Base-by-base conservation (phyloP, 2,113 vertebrate genomes). In the Campylomormyrus numenius region DNA sequence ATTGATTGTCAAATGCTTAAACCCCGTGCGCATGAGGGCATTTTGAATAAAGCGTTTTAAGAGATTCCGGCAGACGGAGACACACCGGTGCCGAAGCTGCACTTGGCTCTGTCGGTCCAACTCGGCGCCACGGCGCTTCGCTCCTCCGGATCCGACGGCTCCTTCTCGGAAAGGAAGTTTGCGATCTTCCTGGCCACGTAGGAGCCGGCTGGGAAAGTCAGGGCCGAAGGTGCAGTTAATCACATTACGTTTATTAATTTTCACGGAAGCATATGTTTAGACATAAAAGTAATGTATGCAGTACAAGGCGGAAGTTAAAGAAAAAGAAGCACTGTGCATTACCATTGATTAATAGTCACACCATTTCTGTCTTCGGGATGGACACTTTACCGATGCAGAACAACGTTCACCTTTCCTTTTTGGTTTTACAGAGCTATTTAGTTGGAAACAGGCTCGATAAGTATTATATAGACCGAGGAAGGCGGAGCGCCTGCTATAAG, bases 341-440 rank as follows among this genome's bases (percentile, higher is more conserved):
- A 96, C 95, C 95, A 93, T 95, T 95, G 35, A 96, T 94, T 27
- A 96, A 39, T 87, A 96, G 92, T 96, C 95, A 96, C 0, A 96
- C 95, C 95, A 96, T 94, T 24, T 90, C 90, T 8, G 27, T 9
- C 21, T 56, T 15, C 27, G 27, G 11, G 17, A 24, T 35, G 27
- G n/a, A 7, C 50, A 17, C 48, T 53, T 87, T 39, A 10, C 9
- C 4, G 49, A 35, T 53, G 39, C 21, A 9, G 3, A 49, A 21
- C 21, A n/a, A 45, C 19, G 9, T 85, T 49, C 46, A 24, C 39
- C 45, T 85, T 45, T 21, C 10, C 17, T 45, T 85, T 85, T 21
- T 27, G 62, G 62, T 27, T n/a, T 27, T 27, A 27, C 62, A 3
- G 62, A 66, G 8, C 8, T 66, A 27, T 66, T 11, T 11, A 66